Conservation (phyloP, 2,797 vertebrate species). For the Varecia variegata region DNA sequence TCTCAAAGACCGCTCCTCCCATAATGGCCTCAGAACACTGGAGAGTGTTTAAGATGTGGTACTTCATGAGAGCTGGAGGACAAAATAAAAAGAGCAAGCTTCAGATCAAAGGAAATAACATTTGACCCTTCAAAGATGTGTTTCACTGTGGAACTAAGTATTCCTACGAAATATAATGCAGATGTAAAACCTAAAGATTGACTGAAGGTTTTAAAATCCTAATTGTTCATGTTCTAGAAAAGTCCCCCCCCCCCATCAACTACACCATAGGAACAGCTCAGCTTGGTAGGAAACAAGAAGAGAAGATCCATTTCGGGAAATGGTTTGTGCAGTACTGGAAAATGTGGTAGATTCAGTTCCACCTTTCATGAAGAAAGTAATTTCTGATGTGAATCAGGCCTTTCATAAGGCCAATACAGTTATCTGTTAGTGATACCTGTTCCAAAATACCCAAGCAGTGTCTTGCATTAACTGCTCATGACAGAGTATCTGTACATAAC, state of each 20-base stretch:
- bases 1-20: conserved; percentile 91
- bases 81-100: background rate
- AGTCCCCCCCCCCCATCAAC: background rate
- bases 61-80: conserved; percentile 92
- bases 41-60: conserved; percentile 93
- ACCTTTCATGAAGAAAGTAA: background rate
- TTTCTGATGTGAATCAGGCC: background rate
- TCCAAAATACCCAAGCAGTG: background rate
- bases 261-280: background rate
- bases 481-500: background rate
- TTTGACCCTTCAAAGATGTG: background rate
- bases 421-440: background rate
- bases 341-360: background rate
- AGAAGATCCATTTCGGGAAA: background rate
- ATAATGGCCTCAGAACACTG: conserved; percentile 98
- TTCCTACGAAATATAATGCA: background rate
- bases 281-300: background rate
- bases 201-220: background rate
- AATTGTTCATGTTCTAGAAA: background rate
- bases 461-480: background rate
- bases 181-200: background rate
- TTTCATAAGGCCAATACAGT: background rate
- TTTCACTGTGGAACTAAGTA: background rate
- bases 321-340: background rate
- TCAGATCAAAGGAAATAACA: background rate